These are phyloP conservation scores for Aythya baeri DNA, from an alignment of 2,113 vertebrate genomes.

Conservation along the genomic window DNA sequence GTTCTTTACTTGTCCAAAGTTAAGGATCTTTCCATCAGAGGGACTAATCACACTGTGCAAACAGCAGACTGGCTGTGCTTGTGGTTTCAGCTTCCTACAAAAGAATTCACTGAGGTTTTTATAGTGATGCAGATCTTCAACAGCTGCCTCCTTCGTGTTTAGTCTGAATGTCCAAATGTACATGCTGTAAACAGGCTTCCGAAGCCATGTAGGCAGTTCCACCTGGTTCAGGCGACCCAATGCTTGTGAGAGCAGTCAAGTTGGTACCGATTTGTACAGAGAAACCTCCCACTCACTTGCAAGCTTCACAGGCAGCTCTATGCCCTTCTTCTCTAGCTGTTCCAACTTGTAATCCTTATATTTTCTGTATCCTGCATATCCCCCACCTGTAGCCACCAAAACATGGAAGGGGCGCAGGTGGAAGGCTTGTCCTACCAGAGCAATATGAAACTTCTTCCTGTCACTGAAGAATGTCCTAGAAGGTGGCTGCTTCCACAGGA, in stretches of 20 bases:
- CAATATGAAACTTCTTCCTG: constrained; percentile 76
- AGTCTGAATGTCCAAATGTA: constrained; percentile 99
- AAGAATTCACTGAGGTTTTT: constrained; percentile 97
- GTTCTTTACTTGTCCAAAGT: constrained; percentile 93
- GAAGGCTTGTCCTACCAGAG: constrained; percentile 59
- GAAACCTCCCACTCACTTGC: constrained; percentile 89
- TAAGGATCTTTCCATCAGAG: constrained; percentile 94
- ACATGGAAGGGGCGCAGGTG: constrained; percentile 80
- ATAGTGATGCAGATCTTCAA: constrained; percentile 94
- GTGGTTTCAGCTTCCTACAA: constrained; percentile 91
- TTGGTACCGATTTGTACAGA: constrained; percentile 92
- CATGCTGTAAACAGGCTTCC: constrained; percentile 89
- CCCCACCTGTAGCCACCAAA: constrained; percentile 79
- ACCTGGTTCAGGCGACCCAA: constrained; percentile 96
- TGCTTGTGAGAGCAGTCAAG: constrained; percentile 90
- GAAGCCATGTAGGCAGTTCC: constrained; percentile 92
- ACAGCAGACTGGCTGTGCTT: constrained; percentile 88
- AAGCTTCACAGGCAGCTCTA: constrained; percentile 79
- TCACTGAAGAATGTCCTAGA: not conserved
- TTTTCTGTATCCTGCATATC: constrained; percentile 84
- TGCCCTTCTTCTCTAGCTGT: constrained; percentile 78
- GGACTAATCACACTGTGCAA: constrained; percentile 93
- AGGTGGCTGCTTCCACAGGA: too few relatives aligned
- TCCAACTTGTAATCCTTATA: constrained; percentile 80
- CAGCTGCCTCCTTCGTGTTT: constrained; percentile 96